Evolutionary conservation across 2,113 vertebrate species (phyloP), one percentile per base, ranked within the genome.

Genomic region (Emydocephalus ijimae): DNA sequence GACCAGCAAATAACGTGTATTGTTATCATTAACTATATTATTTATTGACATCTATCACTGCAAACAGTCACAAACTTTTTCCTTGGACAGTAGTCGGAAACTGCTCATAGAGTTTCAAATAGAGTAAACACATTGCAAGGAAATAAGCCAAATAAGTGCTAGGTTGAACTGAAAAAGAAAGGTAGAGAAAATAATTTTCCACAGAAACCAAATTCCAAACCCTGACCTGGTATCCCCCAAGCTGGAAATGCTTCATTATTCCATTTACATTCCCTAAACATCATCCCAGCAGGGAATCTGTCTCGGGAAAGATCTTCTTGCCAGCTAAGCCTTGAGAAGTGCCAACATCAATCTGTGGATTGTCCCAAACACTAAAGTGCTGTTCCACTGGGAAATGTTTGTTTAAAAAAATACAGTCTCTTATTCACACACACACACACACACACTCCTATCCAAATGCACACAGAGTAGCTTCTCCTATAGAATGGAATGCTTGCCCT

Each of bases 221-320:
- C 87, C 87, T 92, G 91, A 92, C 87, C 91, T 39, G 64, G 52
- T 92, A 89, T 92, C 91, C 88, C 91, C 91, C 91, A 92, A 92
- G 91, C 91, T 92, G 91, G 87, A 74, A 92, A 92, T 85, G 39
- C 87, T 92, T 92, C 91, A 92, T 92, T 92, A 92, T 92, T 92
- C 91, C 87, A 89, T 89, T 92, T 92, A 92, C 88, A 92, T 92
- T 88, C 87, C 87, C 91, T 92, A 45, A 92, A 89, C 91, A 89
- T 92, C 91, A 92, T 92, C 91, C 59, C 87, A 92, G 91, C 91
- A 92, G 87, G 91, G 91, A 89, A 92, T 92, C 87, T 81, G 91
- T 81, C 50, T 87, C 74, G 87, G 91, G 74, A 89, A 92, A 92
- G 91, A 89, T 92, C 91, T 89, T 74, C 87, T 92, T 92, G 91